Evolutionary conservation across 2,113 vertebrate species (phyloP).

Genomic region (Hippocampus zosterae): DNA sequence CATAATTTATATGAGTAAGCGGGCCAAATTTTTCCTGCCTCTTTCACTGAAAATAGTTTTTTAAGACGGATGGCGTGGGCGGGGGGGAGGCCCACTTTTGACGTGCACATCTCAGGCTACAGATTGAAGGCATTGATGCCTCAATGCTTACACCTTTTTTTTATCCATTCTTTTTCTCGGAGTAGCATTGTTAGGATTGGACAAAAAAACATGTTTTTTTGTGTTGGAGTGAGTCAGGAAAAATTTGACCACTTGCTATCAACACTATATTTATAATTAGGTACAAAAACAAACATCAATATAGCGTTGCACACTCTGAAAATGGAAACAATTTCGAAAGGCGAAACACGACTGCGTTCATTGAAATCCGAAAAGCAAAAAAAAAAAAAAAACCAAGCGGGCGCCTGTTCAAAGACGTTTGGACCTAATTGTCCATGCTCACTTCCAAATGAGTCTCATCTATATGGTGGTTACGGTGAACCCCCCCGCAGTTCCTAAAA

Average conservation of each 20-base stretch:
- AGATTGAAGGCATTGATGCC: neutral
- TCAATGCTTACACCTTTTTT: too few relatives aligned
- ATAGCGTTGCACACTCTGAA: neutral
- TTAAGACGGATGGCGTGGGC: constrained; percentile 8
- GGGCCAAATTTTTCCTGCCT: constrained; percentile 38
- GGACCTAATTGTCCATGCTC: neutral
- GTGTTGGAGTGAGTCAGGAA: neutral
- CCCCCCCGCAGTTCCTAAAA: constrained; percentile 22
- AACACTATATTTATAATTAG: neutral
- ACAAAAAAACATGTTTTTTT: too few relatives aligned
- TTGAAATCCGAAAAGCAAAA: neutral
- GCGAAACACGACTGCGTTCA: neutral
- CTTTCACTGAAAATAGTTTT: constrained; percentile 36
- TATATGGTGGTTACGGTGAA: neutral
- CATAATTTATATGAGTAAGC: constrained; percentile 43
- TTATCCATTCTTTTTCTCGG: too few relatives aligned
- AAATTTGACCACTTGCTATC: neutral
- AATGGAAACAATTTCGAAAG: neutral
- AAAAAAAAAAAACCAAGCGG: neutral
- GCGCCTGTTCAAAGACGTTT: neutral
- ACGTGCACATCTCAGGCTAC: neutral
- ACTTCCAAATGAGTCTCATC: neutral
- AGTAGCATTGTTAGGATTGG: too few relatives aligned
- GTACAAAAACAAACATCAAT: neutral
- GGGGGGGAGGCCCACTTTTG: neutral